Percentiles rank a stretch among this genome's conserved stretches.
phyloP scores from a whole-genome alignment of 2,888 invertebrate genomes.

The Cephus spinipes region DNA sequence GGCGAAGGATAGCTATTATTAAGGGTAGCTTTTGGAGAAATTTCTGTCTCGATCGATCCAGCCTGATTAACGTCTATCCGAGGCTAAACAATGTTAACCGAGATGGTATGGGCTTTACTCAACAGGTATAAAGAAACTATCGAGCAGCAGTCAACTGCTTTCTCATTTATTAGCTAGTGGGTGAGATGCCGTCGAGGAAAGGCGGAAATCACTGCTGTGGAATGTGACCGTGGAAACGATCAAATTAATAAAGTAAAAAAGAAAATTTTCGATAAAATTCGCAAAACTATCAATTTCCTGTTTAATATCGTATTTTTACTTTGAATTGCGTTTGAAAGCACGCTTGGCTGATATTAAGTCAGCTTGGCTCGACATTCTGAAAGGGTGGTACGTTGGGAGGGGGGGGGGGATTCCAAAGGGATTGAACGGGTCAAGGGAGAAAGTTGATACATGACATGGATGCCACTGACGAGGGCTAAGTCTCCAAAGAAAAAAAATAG shows the following conservation, averaged over 20 bases:
- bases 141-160: not conserved
- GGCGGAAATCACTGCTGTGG: not conserved
- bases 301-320: not conserved
- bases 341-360: slow-evolving; percentile 22
- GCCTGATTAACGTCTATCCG: not conserved
- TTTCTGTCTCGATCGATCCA: not conserved
- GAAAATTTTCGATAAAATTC: not conserved
- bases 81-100: not conserved
- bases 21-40: not conserved
- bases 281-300: not conserved
- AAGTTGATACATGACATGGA: not conserved
- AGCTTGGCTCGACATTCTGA: slow-evolving; percentile 13
- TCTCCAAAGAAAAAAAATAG: not conserved
- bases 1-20: not conserved
- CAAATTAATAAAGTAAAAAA: not conserved
- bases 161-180: not conserved
- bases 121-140: not conserved
- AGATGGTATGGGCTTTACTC: not conserved
- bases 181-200: not conserved
- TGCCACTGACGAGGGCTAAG: not conserved
- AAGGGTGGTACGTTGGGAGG: slow-evolving; percentile 4
- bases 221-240: not conserved
- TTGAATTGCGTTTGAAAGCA: not conserved
- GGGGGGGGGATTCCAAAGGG: not conserved
- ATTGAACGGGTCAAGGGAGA: not conserved